Evolutionary conservation across 2,888 invertebrate genomes (phyloP), one percentile per base, ranked within the genome.

Genomic region (Hyles lineata): DNA sequence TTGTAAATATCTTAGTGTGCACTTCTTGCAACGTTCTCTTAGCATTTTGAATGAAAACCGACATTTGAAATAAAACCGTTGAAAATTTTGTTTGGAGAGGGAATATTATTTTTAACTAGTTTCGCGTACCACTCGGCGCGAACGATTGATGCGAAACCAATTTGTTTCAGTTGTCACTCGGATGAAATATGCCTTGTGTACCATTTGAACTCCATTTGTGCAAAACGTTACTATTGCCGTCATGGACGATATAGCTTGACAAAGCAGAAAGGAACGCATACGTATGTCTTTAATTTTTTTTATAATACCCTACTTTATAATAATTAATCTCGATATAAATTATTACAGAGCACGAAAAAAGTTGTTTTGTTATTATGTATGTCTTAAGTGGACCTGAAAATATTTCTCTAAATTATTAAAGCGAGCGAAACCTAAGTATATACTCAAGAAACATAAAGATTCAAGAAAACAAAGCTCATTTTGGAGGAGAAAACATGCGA

Each of bases 81-180:
- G 15, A 19, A 32, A 35, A n/a, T 62, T 32, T n/a, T 32, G n/a
- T 62, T 62, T 62, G 62, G 1, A n/a, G n/a, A 9, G 32, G 32
- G 8, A 35, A 61, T 61, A 61, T 61, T 61, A 61, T 61, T 61
- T 29, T 61, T 32, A 62, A 62, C 35, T 62, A 62, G 62, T 62
- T 62, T 62, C 32, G 62, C 62, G 32, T 32, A 62, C 19, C 62
- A 62, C 62, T 35, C 32, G 35, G 35, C 32, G 35, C 32, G 32
- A n/a, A 62, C 32, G 35, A 62, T 35, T 62, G 32, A 61, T 62
- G n/a, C n/a, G 62, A n/a, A 62, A 62, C 62, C 35, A 62, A 35
- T 62, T 62, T 62, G 61, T 61, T 61, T 61, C 29, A 61, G 61
- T 29, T 61, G 62, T 62, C 35, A 62, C n/a, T 62, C 29, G 61